Conservation (phyloP, 2,888 invertebrate genomes). For the Vesta saturnalis region DNA sequence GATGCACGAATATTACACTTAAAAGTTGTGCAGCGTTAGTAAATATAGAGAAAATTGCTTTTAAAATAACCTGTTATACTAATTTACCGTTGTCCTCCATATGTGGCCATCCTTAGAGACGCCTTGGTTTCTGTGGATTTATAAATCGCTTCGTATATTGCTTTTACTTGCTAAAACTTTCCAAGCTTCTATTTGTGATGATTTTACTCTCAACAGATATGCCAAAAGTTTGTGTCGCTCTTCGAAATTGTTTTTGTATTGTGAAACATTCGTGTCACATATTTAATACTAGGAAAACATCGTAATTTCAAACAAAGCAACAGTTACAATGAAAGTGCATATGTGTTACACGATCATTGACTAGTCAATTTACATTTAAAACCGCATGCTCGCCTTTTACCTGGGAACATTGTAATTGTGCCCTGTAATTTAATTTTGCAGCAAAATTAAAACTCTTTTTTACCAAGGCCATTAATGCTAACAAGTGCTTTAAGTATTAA, state of each 20-base stretch:
- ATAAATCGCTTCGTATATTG: conserved; percentile 1
- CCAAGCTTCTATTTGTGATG: background rate
- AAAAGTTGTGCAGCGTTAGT: background rate
- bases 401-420: no score
- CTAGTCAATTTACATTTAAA: no score
- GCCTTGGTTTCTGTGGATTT: conserved; percentile 1
- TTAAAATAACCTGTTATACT: background rate
- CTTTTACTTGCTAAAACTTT: conserved; percentile 1
- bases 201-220: background rate
- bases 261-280: background rate
- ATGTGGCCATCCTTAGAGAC: background rate
- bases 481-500: no score
- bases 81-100: background rate
- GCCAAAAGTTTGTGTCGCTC: background rate
- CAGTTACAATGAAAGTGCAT: no score
- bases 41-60: conserved; percentile 1
- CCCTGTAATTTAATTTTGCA: no score
- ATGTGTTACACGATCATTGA: no score
- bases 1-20: no score
- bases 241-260: background rate
- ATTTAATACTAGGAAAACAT: background rate
- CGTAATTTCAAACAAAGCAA: no score
- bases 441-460: no score
- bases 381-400: no score
- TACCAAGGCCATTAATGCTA: no score